phyloP scores from a whole-genome alignment of 2,888 invertebrate species.

The Yponomeuta plumbellus region DNA sequence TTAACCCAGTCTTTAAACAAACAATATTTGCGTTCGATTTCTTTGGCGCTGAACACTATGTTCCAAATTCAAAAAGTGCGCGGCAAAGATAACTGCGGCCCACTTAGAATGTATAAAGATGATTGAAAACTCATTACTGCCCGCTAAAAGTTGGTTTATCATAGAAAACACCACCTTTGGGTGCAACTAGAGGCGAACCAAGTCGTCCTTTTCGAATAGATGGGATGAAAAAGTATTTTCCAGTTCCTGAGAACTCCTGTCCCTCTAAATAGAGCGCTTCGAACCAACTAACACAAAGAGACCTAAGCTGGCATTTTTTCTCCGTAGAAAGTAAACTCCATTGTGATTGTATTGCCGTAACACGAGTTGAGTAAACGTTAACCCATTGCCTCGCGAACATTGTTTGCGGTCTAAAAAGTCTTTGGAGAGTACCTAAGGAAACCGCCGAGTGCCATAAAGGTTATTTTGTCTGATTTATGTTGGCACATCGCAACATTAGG shows the following conservation, averaged over 20 bases:
- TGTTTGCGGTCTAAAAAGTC: conserved; percentile 1
- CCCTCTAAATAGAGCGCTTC: not conserved
- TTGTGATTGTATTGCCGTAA: not conserved
- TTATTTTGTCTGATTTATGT: not conserved
- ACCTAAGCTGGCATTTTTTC: not conserved
- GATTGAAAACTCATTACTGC: too few species aligned
- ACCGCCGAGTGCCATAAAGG: not conserved
- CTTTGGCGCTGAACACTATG: too few species aligned
- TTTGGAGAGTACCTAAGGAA: not conserved
- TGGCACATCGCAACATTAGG: not conserved
- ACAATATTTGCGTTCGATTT: too few species aligned
- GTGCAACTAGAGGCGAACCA: too few species aligned
- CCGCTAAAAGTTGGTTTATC: too few species aligned
- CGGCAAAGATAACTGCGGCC: too few species aligned
- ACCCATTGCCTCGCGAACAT: not conserved
- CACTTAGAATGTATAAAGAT: too few species aligned
- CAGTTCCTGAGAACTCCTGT: not conserved
- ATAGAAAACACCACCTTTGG: too few species aligned
- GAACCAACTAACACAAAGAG: not conserved
- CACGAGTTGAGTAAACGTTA: not conserved
- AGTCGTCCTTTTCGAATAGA: too few species aligned
- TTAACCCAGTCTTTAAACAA: too few species aligned
- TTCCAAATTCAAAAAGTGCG: too few species aligned
- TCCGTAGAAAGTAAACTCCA: not conserved
- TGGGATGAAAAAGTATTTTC: not conserved